Evolutionary conservation across 2,113 vertebrate genomes (phyloP).

Genomic region (Corythornis cristatus): DNA sequence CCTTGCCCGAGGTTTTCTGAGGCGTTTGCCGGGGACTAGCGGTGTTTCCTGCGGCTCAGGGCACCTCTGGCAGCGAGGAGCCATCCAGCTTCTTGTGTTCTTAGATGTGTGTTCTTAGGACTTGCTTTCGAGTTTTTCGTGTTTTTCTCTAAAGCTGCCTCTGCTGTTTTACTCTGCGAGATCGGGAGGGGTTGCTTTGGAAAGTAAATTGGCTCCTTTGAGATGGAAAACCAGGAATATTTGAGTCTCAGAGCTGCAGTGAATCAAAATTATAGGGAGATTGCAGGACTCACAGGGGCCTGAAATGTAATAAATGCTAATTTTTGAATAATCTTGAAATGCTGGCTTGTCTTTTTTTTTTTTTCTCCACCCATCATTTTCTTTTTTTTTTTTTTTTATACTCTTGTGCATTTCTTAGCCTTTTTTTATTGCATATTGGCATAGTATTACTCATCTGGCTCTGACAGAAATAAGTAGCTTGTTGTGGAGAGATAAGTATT

Average conservation of each 20-base stretch:
- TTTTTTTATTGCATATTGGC: rapidly evolving
- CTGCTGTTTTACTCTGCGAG: rapidly evolving
- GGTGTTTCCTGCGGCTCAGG: rapidly evolving
- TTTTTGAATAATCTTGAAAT: background rate
- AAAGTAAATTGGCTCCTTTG: background rate
- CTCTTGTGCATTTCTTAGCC: rapidly evolving
- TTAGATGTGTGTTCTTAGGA: rapidly evolving
- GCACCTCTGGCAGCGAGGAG: background rate
- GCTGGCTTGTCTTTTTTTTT: too few relatives aligned
- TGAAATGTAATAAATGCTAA: background rate
- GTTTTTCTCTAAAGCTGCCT: background rate
- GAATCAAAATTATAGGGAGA: background rate
- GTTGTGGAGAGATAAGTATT: rapidly evolving
- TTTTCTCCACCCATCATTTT: too few relatives aligned
- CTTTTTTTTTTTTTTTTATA: background rate
- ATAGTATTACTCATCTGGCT: rapidly evolving
- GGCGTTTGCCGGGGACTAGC: background rate
- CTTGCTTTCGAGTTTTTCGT: rapidly evolving
- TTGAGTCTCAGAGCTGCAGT: background rate
- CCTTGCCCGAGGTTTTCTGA: rapidly evolving
- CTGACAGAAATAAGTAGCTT: background rate
- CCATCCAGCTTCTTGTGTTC: rapidly evolving
- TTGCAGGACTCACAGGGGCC: background rate
- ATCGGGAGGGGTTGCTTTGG: rapidly evolving
- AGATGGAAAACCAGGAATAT: rapidly evolving